These are phyloP conservation scores for Danionella cerebrum DNA, from an alignment of 2,113 vertebrate genomes.

Conservation along the genomic window DNA sequence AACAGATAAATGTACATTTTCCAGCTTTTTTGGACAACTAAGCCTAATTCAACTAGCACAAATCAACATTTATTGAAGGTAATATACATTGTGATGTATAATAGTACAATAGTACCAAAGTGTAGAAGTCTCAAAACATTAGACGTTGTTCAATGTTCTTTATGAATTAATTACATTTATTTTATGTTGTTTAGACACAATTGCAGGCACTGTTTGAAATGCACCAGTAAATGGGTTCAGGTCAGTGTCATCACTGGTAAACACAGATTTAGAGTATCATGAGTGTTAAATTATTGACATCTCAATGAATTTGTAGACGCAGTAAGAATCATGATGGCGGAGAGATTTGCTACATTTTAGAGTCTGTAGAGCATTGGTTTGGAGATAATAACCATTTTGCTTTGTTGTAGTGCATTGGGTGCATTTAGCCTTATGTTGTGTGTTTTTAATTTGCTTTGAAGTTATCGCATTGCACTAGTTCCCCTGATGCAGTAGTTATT, in stretches of 20 bases:
- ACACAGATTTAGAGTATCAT: slow-evolving; percentile 53
- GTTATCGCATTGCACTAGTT: slow-evolving; percentile 51
- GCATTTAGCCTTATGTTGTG: slow-evolving; percentile 44
- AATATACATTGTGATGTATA: no score
- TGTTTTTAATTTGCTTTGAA: slow-evolving; percentile 50
- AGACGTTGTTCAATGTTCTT: no score
- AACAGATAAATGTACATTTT: no score
- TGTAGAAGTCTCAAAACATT: no score
- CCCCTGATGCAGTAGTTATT: slow-evolving; percentile 51
- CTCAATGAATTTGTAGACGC: slow-evolving; percentile 74
- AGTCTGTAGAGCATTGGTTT: slow-evolving; percentile 54
- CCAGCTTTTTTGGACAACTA: no score
- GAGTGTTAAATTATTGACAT: slow-evolving; percentile 73
- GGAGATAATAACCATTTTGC: slow-evolving; percentile 45
- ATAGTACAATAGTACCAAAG: no score
- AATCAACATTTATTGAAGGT: no score
- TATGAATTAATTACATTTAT: no score
- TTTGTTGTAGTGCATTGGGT: slow-evolving; percentile 45
- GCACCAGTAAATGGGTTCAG: background rate
- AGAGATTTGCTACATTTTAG: slow-evolving; percentile 62
- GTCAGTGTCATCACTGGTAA: slow-evolving; percentile 27
- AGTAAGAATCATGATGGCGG: slow-evolving; percentile 1
- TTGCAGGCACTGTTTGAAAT: background rate
- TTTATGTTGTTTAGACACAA: no score
- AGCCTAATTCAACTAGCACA: no score